Percentiles rank a stretch among this genome's conserved stretches.
Evolutionary conservation across 2,797 vertebrate species (phyloP).

Genomic region (Acanthurus leucopareius): DNA sequence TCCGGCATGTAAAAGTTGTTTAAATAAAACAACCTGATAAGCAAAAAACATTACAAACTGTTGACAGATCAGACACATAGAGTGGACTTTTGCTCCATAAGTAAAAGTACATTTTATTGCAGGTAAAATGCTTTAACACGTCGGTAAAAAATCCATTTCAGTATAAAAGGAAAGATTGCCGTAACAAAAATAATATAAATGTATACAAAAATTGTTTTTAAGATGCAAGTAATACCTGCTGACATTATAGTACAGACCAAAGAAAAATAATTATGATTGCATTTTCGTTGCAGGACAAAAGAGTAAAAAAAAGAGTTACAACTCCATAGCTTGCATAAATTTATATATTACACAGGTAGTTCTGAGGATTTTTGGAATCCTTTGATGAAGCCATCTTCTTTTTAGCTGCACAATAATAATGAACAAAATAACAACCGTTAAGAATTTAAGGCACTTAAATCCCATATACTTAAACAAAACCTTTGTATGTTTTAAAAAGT

Average conservation of each 20-base stretch:
- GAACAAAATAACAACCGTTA: neutral
- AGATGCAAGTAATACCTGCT: neutral
- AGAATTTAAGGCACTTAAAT: neutral
- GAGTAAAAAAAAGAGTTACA: neutral
- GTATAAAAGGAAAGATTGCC: neutral
- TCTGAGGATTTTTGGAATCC: slow-evolving; percentile 3
- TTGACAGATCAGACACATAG: neutral
- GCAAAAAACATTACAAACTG: too few species aligned
- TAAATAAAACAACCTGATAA: too few species aligned
- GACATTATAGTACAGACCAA: neutral
- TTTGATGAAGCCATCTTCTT: neutral
- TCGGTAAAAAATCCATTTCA: neutral
- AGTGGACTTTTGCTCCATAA: neutral
- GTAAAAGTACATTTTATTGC: slow-evolving; percentile 50
- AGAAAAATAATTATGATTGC: neutral
- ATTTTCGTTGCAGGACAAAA: slow-evolving; percentile 1
- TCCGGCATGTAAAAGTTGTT: too few species aligned
- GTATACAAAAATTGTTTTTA: neutral
- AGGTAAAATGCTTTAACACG: slow-evolving; percentile 1
- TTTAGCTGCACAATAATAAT: slow-evolving; percentile 27
- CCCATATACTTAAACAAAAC: neutral
- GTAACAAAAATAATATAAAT: neutral
- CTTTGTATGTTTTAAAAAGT: neutral
- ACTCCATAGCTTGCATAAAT: neutral
- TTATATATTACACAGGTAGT: neutral